Evolutionary conservation across 2,888 invertebrate species (phyloP), one percentile per base, ranked within the genome.

Genomic region (Ctenicera cuprea): DNA sequence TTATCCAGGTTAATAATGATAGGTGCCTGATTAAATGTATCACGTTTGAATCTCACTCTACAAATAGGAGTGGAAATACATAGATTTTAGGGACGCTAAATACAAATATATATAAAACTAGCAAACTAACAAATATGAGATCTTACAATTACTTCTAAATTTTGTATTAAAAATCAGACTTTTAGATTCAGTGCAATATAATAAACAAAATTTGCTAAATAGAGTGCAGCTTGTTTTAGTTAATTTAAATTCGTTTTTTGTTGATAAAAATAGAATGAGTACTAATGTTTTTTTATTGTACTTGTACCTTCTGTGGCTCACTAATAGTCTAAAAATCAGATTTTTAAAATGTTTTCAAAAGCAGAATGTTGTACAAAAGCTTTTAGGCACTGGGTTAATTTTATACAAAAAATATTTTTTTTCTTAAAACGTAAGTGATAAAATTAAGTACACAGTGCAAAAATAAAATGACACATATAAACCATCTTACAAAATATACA

Each of bases 121-220:
- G 67, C 43, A 54, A 61, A 66, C 73, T 73, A 73, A 63, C 50
- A 70, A 71, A 67, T 69, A 67, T 76, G 76, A 76, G 76, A 76
- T 76, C 76, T 74, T 74, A 75, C 18, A 62, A 69, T 48, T 65
- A 73, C 59, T 54, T 72, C 38, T 69, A 63, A 64, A 57, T 48
- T 54, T 45, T 11, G 48, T 64, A 61, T 65, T 64, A 68, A 64
- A 68, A 50, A 52, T 64, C 33, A 64, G 41, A 62, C 30, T 50
- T 43, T 50, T 70, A 64, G 57, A 54, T 33, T 1, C 8, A 41
- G 14, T 41, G 2, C 3, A 38, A 38, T 4, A 7, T 38, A 38
- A 26, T 26, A 26, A 26, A 26, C 2, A 26, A 26, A 26, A n/a
- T n/a, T n/a, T n/a, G 16, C 22, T 33, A n/a, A 57, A 57, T 18